Percentiles rank a stretch among this genome's conserved stretches.
Evolutionary conservation across 2,797 vertebrate species (phyloP).

Genomic region (Macropus fuliginosus): DNA sequence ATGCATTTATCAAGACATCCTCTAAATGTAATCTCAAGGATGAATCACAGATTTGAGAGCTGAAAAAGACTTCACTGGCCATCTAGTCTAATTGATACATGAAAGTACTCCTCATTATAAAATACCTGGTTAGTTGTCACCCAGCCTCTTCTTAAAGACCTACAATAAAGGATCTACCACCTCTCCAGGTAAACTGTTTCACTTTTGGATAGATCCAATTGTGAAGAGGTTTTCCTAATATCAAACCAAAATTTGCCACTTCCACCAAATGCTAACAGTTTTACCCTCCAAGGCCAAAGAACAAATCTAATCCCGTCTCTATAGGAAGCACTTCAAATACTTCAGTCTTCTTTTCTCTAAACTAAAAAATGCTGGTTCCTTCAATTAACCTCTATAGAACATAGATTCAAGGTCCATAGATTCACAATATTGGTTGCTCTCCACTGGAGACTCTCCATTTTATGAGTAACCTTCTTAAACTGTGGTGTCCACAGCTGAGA

Average conservation of each 20-base stretch:
- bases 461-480: not conserved
- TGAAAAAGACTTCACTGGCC: not conserved
- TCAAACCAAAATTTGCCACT: not conserved
- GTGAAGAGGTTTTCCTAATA: not conserved
- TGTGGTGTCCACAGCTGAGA: not conserved
- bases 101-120: not conserved
- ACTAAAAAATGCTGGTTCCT: not conserved
- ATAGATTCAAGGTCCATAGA: not conserved
- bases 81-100: not conserved
- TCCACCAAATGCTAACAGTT: not conserved
- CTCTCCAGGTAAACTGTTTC: not conserved
- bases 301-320: not conserved
- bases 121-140: not conserved
- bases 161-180: not conserved
- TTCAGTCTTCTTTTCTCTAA: not conserved
- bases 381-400: not conserved
- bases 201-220: not conserved
- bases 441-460: not conserved
- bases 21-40: not conserved
- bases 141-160: not conserved
- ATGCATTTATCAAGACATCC: not conserved
- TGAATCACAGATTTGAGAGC: not conserved
- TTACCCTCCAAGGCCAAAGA: not conserved
- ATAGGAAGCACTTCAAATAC: not conserved
- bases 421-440: not conserved